Evolutionary conservation across 2,113 vertebrate genomes (phyloP).

Genomic region (Esox niger): DNA sequence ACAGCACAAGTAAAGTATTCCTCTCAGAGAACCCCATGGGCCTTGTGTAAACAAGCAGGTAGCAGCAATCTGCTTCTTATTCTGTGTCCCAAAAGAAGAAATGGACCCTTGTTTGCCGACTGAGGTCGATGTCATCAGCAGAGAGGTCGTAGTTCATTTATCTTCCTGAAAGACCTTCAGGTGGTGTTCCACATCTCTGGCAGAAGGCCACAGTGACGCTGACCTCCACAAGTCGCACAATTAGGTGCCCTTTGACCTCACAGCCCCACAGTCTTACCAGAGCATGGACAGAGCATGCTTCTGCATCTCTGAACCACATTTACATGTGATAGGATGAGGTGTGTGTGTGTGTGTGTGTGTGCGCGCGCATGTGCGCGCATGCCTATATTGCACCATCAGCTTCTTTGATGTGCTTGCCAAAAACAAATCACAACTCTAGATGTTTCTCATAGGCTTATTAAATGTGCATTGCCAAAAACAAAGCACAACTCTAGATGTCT

Average conservation of each 20-base stretch:
- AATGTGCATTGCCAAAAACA: no score
- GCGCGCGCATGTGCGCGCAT: conserved; percentile 13
- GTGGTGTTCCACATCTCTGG: conserved; percentile 45
- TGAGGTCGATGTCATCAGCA: conserved; percentile 53
- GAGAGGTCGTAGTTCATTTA: conserved; percentile 62
- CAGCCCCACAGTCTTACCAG: conserved; percentile 49
- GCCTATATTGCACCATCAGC: no score
- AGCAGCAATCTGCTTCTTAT: conserved; percentile 10
- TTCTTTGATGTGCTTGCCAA: no score
- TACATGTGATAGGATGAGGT: conserved; percentile 23
- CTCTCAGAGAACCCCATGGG: background rate
- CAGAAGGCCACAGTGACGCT: conserved; percentile 46
- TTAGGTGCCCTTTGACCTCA: conserved; percentile 71
- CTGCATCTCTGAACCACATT: conserved; percentile 52
- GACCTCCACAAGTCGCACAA: conserved; percentile 64
- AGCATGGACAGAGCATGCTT: conserved; percentile 51
- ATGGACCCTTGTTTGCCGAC: conserved; percentile 30
- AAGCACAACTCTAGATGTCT: no score
- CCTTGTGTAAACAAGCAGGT: conserved; percentile 8
- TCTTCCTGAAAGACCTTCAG: conserved; percentile 62
- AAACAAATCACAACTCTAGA: no score
- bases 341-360: conserved; percentile 11
- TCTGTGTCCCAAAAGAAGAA: conserved; percentile 49
- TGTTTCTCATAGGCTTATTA: no score
- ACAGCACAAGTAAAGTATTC: no score